A percentile compares a stretch with the other conserved stretches of the same genome.
These are phyloP conservation scores for Piscicola geometra DNA, from an alignment of 2,888 invertebrate genomes.

Conservation along the genomic window DNA sequence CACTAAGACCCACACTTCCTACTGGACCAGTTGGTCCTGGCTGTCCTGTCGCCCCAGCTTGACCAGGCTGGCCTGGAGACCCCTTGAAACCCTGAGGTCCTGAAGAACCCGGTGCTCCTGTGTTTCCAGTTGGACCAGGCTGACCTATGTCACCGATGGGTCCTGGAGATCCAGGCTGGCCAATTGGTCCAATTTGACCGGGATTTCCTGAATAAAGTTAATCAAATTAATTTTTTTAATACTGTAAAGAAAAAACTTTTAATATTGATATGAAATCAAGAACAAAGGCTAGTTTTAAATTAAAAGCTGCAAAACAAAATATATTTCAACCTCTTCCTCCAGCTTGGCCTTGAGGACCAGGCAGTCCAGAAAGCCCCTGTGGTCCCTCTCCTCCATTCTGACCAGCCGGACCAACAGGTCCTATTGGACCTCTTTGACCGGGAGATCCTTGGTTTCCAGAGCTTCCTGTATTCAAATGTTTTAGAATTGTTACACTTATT, in stretches of 20 bases:
- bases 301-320: no score
- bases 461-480: constrained; percentile 27
- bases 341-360: constrained; percentile 32
- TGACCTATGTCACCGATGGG: constrained; percentile 35
- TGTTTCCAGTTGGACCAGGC: constrained; percentile 35
- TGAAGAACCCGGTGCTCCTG: constrained; percentile 57
- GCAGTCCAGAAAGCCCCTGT: constrained; percentile 14
- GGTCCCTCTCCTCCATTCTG: constrained; percentile 35
- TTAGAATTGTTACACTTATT: no score
- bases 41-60: constrained; percentile 39
- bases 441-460: constrained; percentile 24
- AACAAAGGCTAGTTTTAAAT: no score
- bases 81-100: constrained; percentile 50
- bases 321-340: background rate
- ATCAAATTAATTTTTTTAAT: no score
- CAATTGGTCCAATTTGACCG: constrained; percentile 33
- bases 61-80: constrained; percentile 36
- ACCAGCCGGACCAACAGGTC: constrained; percentile 34
- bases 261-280: background rate
- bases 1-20: constrained; percentile 12
- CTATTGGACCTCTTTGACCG: constrained; percentile 27
- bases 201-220: constrained; percentile 12
- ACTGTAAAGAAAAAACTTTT: background rate
- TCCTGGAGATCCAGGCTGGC: constrained; percentile 32
- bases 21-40: constrained; percentile 38